Evolutionary conservation across 1,140 invertebrate genomes (phyloP), one percentile per base, ranked within the genome.

Genomic region (Apocrypta bakeri): DNA sequence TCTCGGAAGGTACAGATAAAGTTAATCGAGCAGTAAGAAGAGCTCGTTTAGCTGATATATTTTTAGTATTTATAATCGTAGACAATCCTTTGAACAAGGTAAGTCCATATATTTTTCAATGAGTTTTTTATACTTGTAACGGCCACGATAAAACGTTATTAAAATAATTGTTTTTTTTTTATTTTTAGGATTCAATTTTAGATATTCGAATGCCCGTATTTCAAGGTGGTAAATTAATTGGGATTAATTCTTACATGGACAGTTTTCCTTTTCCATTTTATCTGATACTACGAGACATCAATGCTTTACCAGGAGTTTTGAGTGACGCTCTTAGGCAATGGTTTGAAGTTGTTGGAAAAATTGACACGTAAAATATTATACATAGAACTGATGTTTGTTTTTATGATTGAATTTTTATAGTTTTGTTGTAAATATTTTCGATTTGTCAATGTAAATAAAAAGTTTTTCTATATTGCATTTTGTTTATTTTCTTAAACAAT

Each of bases 231-330:
- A 92, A 96, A 92, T 86, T 94, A 14, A 87, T 93, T 63, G 92
- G 92, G 68, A 94, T 96, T 83, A 91, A 94, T 87, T 94, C 94
- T 17, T 99, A 99, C 90, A 95, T 99, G 93, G 98, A 99, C 86
- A 94, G 93, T 83, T 99, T 99, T 91, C 99, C 99, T 8, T 99
- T 99, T 89, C 98, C 98, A n/a, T 99, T 98, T 93, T 99, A 99
- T 90, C 94, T 99, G 29, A 97, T 99, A 85, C 93, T 99, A 8
- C 92, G 97, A 78, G 97, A 99, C 88, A 95, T 99, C 83, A 95
- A 95, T 82, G 94, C 95, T 40, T 91, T 99, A 78, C 98, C 99
- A 0, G 92, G 94, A 71, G 97, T 99, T 7, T 92, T 99, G 8
- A 97, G 98, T 87, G 98, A 99, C 92, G 98, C 98, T 2, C 93